Evolutionary conservation across 1,140 invertebrate genomes (phyloP), one percentile per base, ranked within the genome.

Genomic region (Trialeurodes vaporariorum): DNA sequence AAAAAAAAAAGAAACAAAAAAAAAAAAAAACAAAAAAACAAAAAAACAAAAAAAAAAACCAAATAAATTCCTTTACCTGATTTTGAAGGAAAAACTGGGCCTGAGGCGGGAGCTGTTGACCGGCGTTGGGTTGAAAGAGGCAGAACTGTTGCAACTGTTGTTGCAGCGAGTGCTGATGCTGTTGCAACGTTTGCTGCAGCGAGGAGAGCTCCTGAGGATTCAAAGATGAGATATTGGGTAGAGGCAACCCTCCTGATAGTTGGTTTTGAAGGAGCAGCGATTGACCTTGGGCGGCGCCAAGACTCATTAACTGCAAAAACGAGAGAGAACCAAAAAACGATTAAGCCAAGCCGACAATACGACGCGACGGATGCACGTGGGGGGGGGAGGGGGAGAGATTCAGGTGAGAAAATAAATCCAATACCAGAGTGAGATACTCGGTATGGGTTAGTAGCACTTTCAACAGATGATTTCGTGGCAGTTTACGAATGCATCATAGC

Each of bases 11-110:
- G n/a, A n/a, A n/a, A n/a, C n/a, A n/a, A n/a, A n/a, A n/a, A n/a
- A n/a, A n/a, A n/a, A n/a, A n/a, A n/a, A n/a, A n/a, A n/a, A n/a
- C n/a, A n/a, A n/a, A n/a, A 9, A 9, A 17, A 49, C 17, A 49
- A 17, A 49, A 49, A 49, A 49, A 49, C 34, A 49, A 17, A 49
- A 49, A 17, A 17, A 5, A 17, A 9, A 17, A 65, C 62, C 71
- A 67, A 69, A 61, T 60, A 61, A 60, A 68, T 69, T 61, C 66
- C 73, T 73, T 75, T 76, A 89, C 87, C 84, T 90, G 89, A 81
- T 90, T 91, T 75, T 91, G 89, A 23, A 92, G 78, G 75, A 91
- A 86, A 69, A 91, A 86, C 76, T 89, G 88, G 25, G 86, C 82
- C 71, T 87, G 86, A 9, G 83, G 79, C 25, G 82, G 74, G 86